Evolutionary conservation across 37 sponge, comb jelly and placozoan genomes (phyloP), one percentile per base, ranked within the genome.

Genomic region (Crambe crambe): DNA sequence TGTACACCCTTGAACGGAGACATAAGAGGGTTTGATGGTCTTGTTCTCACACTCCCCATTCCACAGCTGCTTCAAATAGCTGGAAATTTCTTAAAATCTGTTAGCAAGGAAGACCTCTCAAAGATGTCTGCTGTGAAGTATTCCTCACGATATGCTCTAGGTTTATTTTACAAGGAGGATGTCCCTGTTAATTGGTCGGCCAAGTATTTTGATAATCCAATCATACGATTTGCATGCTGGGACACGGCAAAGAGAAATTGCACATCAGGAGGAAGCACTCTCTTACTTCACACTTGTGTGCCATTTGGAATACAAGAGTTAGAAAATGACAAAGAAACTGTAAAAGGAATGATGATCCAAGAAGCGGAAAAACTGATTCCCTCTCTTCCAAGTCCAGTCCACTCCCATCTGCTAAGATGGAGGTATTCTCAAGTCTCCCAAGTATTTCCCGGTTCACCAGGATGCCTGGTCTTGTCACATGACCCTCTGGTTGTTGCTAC

Each of bases 121-220:
- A 81, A 68, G 6, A 58, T 89, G 1, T 27, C 56, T 17, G n/a
- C 58, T 21, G 84, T 83, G 18, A 36, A 51, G 39, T 89, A 89
- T 73, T 79, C 89, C 10, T 79, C 84, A 23, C 66, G 89, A 10
- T 89, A 83, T 83, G 89, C 89, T 36, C 51, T 89, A 56, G 89
- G 80, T 20, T 44, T 89, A n/a, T 78, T 82, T 41, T 88, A 82
- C 68, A 72, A 70, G 21, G 54, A 54, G 30, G 8, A 56, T 2
- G 17, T 21, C 21, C 37, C 30, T 29, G 22, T 29, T 4, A 54
- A 1, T 3, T 89, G 89, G 89, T 67, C 84, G 17, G 74, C 68
- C 34, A 89, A 83, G 75, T 89, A 89, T 57, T 67, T 74, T 54
- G 61, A 79, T 5, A 37, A 89, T 47, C 58, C 80, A 10, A 58